A percentile compares a stretch with the other conserved stretches of the same genome.
These are phyloP conservation scores for Stenichneumon culpator DNA, from an alignment of 2,888 invertebrate species.

Conservation along the genomic window DNA sequence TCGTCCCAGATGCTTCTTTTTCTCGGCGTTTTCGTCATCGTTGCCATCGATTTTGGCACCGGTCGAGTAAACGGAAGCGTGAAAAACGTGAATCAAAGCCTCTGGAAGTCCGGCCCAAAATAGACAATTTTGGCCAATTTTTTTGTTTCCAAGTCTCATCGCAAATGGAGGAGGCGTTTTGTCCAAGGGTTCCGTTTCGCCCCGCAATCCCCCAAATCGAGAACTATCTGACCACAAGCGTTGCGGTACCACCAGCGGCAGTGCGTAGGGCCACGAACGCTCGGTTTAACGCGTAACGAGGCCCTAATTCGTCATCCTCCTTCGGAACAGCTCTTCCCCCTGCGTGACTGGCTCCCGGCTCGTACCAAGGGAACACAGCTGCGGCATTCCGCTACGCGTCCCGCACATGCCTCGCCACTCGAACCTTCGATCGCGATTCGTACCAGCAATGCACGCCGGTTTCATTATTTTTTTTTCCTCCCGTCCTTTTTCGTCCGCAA, in stretches of 20 bases:
- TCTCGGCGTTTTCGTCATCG: too few species aligned
- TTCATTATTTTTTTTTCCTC: constrained; percentile 11
- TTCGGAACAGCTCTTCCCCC: constrained; percentile 51
- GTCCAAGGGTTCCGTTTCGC: not conserved
- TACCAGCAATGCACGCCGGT: constrained; percentile 12
- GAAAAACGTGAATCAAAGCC: too few species aligned
- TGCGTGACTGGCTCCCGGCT: constrained; percentile 62
- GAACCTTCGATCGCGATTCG: constrained; percentile 53
- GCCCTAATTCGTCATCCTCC: constrained; percentile 69
- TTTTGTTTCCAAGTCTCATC: too few species aligned
- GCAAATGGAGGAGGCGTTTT: too few species aligned
- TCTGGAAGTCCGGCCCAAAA: too few species aligned
- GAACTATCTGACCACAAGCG: constrained; percentile 36
- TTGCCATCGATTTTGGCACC: too few species aligned
- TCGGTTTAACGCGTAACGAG: constrained; percentile 67
- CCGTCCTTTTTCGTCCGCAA: constrained; percentile 14
- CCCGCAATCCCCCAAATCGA: constrained; percentile 47
- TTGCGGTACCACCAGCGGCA: constrained; percentile 26
- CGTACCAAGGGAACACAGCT: constrained; percentile 35
- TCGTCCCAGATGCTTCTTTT: too few species aligned
- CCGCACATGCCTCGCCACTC: constrained; percentile 35
- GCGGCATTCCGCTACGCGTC: constrained; percentile 19
- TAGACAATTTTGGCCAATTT: too few species aligned
- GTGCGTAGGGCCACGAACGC: constrained; percentile 54
- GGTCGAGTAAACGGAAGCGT: too few species aligned